Evolutionary conservation across 2,797 vertebrate genomes (phyloP).

Genomic region (Pangasius larnaudii): DNA sequence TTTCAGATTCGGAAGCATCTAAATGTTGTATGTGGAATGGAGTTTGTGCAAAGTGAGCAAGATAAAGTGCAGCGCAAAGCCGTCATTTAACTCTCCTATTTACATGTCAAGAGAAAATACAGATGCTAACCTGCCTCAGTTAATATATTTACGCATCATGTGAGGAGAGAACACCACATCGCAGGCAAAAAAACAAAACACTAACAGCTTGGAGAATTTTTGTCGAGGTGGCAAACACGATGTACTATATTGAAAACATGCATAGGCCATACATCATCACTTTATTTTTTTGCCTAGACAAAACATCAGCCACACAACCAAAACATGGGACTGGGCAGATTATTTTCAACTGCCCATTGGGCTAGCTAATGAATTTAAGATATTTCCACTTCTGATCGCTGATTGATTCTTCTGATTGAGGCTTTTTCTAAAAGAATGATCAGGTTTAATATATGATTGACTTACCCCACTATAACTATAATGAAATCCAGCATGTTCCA

Average conservation of each 20-base stretch:
- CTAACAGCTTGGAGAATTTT: background rate
- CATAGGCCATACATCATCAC: background rate
- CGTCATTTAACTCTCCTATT: background rate
- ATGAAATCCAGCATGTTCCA: slow-evolving; percentile 94
- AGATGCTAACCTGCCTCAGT: background rate
- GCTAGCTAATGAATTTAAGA: background rate
- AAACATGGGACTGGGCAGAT: background rate
- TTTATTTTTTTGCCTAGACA: background rate
- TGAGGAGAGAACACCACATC: background rate
- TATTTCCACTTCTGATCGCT: background rate
- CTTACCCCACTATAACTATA: slow-evolving; percentile 91
- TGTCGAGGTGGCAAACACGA: background rate
- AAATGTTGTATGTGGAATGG: background rate
- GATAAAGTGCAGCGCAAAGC: background rate
- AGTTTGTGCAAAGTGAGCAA: background rate
- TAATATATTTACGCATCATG: background rate
- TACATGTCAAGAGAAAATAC: background rate
- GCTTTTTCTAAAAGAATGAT: background rate
- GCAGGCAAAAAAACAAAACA: background rate
- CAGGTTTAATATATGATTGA: slow-evolving; percentile 39
- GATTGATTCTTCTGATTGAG: background rate
- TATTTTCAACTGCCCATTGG: background rate
- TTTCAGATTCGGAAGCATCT: background rate
- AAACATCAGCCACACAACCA: background rate
- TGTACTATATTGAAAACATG: background rate